Percentiles rank a stretch among this genome's conserved stretches.
These are phyloP conservation scores for Cliona cf. orientalis DNA, from an alignment of 37 sponge, comb jelly and placozoan species.

Conservation along the genomic window DNA sequence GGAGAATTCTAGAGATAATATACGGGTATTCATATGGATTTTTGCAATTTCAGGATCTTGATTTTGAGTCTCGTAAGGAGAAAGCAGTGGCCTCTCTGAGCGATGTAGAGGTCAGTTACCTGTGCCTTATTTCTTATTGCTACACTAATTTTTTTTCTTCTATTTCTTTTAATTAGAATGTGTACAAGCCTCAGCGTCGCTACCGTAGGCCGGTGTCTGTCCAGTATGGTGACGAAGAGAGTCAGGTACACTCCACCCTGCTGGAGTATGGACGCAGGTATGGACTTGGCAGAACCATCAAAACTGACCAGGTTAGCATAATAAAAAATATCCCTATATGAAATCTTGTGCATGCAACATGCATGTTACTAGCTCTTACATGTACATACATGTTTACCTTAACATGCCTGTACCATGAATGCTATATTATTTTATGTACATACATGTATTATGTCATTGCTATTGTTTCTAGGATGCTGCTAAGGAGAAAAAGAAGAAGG, in stretches of 20 bases:
- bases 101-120: slow-evolving; percentile 50
- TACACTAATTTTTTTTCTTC: background rate
- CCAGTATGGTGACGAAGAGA: slow-evolving; percentile 66
- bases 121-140: background rate
- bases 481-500: slow-evolving; percentile 63
- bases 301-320: slow-evolving; percentile 38
- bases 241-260: slow-evolving; percentile 76
- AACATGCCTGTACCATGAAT: too few species aligned
- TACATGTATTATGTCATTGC: too few species aligned
- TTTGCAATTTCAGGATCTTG: slow-evolving; percentile 49
- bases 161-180: slow-evolving; percentile 6
- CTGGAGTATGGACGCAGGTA: slow-evolving; percentile 88
- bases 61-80: slow-evolving; percentile 54
- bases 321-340: background rate
- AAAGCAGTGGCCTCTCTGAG: slow-evolving; percentile 40
- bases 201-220: slow-evolving; percentile 60
- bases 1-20: too few species aligned
- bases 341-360: background rate
- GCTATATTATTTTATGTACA: too few species aligned
- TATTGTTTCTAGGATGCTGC: slow-evolving; percentile 13
- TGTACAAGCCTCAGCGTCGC: slow-evolving; percentile 78
- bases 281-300: slow-evolving; percentile 49
- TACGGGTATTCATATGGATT: too few species aligned
- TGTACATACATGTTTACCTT: background rate
- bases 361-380: background rate